Evolutionary conservation across 2,113 vertebrate genomes (phyloP).

Genomic region (Laticauda colubrina): DNA sequence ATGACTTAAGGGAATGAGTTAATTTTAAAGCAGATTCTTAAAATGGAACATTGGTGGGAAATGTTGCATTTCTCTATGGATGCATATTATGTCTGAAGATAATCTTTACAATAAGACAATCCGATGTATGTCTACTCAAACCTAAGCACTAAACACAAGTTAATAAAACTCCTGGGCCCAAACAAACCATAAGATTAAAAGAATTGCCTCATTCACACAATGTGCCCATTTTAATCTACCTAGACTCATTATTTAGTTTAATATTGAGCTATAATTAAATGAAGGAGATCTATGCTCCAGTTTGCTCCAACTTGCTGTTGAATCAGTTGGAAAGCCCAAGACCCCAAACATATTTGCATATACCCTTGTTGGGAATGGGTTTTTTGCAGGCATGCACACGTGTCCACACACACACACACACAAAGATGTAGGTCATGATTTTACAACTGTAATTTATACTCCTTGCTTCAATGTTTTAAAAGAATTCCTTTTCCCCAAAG

Average conservation of each 20-base stretch:
- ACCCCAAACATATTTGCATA: not conserved
- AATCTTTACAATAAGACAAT: not conserved
- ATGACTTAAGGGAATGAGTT: not conserved
- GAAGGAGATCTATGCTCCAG: not conserved
- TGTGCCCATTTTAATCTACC: not conserved
- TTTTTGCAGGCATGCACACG: not conserved
- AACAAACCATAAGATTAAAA: not conserved
- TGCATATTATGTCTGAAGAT: not conserved
- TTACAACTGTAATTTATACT: not conserved
- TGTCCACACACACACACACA: not conserved
- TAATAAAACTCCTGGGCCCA: not conserved
- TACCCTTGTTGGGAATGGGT: not conserved
- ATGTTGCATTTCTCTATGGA: not conserved
- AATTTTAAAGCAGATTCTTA: not conserved
- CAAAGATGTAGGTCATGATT: not conserved
- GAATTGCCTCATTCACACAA: not conserved
- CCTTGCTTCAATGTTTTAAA: not conserved
- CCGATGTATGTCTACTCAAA: not conserved
- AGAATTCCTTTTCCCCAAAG: not conserved
- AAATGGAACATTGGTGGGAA: not conserved
- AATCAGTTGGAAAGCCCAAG: not conserved
- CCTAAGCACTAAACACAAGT: not conserved
- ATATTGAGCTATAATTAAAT: not conserved
- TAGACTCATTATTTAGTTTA: not conserved
- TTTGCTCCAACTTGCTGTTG: not conserved